These are phyloP conservation scores for Epistrophella euchroma DNA, from an alignment of 2,888 invertebrate species.

Conservation along the genomic window DNA sequence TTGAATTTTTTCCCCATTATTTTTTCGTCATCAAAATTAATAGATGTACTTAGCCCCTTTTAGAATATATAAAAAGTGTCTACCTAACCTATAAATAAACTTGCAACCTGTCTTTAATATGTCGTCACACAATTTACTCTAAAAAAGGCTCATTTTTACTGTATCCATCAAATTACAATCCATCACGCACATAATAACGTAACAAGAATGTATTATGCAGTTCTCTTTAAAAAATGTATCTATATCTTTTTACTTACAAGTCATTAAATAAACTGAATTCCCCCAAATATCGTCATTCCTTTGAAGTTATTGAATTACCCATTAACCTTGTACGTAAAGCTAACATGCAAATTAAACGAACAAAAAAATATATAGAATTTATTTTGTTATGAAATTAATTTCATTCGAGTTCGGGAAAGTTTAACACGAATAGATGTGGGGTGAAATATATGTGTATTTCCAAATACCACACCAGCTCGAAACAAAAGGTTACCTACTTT, in stretches of 20 bases:
- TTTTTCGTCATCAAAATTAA: too few relatives aligned
- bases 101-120: not conserved
- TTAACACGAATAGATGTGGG: not conserved
- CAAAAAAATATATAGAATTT: not conserved
- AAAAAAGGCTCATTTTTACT: not conserved
- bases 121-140: slow-evolving; percentile 1
- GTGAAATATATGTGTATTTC: not conserved
- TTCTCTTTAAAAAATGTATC: not conserved
- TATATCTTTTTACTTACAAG: not conserved
- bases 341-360: not conserved
- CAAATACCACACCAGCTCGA: slow-evolving; percentile 3
- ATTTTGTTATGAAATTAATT: slow-evolving; percentile 9
- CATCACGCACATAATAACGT: not conserved
- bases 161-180: not conserved
- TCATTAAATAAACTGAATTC: not conserved
- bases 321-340: not conserved
- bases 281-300: not conserved
- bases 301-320: not conserved
- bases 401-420: not conserved
- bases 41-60: too few relatives aligned
- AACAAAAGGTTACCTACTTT: not conserved
- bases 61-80: too few relatives aligned
- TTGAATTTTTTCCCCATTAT: too few relatives aligned
- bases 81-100: not conserved
- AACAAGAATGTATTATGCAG: not conserved